Evolutionary conservation across 2,888 invertebrate species (phyloP).

Genomic region (Lycophotia porphyrea): DNA sequence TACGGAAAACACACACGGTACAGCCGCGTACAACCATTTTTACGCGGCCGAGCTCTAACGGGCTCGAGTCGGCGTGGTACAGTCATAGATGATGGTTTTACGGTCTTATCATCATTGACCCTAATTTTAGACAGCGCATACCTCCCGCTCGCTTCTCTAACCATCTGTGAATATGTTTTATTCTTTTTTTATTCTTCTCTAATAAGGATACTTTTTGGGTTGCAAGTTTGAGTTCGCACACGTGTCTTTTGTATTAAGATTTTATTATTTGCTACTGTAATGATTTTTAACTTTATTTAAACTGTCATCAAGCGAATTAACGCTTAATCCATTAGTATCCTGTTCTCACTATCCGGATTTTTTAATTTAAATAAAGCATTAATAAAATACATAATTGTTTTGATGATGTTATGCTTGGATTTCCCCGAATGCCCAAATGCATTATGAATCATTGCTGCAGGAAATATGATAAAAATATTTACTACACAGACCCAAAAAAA

Average conservation of each 20-base stretch:
- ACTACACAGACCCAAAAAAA: not conserved
- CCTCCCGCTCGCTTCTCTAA: constrained; percentile 68
- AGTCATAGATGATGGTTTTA: constrained; percentile 78
- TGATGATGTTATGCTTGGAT: not conserved
- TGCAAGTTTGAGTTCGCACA: constrained; percentile 21
- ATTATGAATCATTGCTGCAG: not conserved
- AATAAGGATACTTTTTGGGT: constrained; percentile 17
- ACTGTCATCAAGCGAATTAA: not conserved
- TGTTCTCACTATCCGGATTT: not conserved
- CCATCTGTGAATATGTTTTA: constrained; percentile 60
- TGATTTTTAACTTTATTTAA: constrained; percentile 6
- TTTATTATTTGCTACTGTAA: not conserved
- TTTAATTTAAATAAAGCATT: not conserved
- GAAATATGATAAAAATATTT: constrained; percentile 29
- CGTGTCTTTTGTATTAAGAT: constrained; percentile 18
- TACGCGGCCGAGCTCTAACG: too few species aligned
- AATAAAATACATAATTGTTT: not conserved
- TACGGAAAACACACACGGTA: constrained; percentile 19
- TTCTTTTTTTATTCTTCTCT: constrained; percentile 43
- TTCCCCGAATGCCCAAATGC: constrained; percentile 11
- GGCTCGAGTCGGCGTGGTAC: constrained; percentile 51
- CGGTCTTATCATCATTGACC: constrained; percentile 85
- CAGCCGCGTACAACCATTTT: constrained; percentile 32
- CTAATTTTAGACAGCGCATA: constrained; percentile 80
- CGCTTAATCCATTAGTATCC: not conserved